These are phyloP conservation scores for Phainopepla nitens DNA, from an alignment of 2,113 vertebrate genomes.

Conservation along the genomic window DNA sequence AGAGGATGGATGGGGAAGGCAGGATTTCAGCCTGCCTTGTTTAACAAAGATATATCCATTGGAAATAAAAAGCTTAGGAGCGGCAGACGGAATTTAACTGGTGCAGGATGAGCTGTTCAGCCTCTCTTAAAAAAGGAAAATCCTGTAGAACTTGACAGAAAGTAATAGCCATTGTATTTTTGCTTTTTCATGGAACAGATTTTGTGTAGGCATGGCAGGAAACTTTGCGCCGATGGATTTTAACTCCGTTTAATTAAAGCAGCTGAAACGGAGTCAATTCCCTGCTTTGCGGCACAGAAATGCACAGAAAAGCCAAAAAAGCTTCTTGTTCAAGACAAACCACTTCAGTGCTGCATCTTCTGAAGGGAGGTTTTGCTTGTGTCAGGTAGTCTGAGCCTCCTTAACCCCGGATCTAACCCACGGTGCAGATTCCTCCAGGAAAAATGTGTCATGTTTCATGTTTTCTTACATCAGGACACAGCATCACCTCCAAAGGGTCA, in stretches of 20 bases:
- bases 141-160: neutral
- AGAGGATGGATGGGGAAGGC: neutral
- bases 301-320: neutral
- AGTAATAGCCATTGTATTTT: slow-evolving; percentile 26
- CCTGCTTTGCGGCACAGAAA: neutral
- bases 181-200: neutral
- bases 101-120: neutral
- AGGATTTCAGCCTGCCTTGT: neutral
- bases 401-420: neutral
- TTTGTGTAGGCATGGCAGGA: slow-evolving; percentile 9
- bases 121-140: neutral
- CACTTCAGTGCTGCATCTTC: neutral
- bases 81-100: neutral
- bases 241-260: slow-evolving; percentile 45
- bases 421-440: neutral
- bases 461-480: neutral
- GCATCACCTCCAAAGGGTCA: accelerated
- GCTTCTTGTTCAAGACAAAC: neutral
- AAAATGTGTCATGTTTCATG: accelerated
- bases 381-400: neutral
- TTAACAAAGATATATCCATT: neutral
- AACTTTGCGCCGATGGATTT: slow-evolving; percentile 4
- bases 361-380: neutral
- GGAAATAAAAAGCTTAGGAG: neutral
- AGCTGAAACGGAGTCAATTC: neutral